Evolutionary conservation across 2,888 invertebrate genomes (phyloP).

Genomic region (Gibbula magus): DNA sequence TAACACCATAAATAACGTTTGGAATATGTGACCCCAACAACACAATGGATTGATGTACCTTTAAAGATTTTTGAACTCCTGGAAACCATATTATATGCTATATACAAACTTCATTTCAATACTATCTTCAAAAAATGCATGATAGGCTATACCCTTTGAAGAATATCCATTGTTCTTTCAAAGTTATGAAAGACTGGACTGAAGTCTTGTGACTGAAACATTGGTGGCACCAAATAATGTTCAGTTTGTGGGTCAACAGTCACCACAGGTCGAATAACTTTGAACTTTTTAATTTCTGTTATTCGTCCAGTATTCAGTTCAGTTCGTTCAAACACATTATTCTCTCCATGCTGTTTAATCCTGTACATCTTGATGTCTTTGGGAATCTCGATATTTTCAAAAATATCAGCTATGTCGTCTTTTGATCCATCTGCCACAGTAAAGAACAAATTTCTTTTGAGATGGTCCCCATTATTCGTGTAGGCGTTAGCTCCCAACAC

Average conservation of each 20-base stretch:
- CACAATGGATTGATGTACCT: too few species aligned
- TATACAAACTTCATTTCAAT: too few species aligned
- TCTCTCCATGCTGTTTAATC: background rate
- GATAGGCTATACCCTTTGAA: constrained; percentile 49
- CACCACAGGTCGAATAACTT: background rate
- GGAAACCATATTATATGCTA: too few species aligned
- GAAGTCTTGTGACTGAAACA: constrained; percentile 33
- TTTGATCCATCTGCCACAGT: background rate
- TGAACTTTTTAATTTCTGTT: background rate
- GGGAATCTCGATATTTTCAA: background rate
- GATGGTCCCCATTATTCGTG: background rate
- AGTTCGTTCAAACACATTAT: background rate
- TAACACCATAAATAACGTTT: too few species aligned
- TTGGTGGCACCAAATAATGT: constrained; percentile 31
- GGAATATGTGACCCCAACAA: too few species aligned
- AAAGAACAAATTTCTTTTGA: background rate
- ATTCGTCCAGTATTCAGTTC: background rate
- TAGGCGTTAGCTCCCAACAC: background rate
- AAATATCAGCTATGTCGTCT: background rate
- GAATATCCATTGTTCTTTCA: constrained; percentile 33
- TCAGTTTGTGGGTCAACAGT: background rate
- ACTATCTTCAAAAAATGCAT: too few species aligned
- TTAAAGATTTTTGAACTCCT: too few species aligned
- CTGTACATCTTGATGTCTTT: background rate
- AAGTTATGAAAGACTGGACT: constrained; percentile 52